phyloP scores from a whole-genome alignment of 2,888 invertebrate genomes.

The Pyrochroa serraticornis region DNA sequence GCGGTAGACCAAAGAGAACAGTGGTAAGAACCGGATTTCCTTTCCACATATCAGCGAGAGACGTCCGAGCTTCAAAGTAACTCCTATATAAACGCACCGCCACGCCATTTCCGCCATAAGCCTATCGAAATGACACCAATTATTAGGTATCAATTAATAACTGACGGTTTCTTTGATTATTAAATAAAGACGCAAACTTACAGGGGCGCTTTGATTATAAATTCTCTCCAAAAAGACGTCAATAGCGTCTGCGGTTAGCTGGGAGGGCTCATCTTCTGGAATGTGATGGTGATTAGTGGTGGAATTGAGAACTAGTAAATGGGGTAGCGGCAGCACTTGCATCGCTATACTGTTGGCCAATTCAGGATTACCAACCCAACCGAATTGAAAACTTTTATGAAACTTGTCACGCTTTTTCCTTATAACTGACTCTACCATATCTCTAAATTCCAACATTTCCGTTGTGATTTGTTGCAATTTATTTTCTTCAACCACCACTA shows the following conservation, averaged over 20 bases:
- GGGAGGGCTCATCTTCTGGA: slow-evolving; percentile 65
- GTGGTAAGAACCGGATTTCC: slow-evolving; percentile 93
- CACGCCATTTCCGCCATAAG: slow-evolving; percentile 84
- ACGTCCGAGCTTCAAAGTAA: slow-evolving; percentile 82
- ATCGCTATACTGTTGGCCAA: slow-evolving; percentile 94
- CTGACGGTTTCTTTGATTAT: background rate
- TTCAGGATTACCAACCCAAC: slow-evolving; percentile 91
- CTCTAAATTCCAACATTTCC: slow-evolving; percentile 76
- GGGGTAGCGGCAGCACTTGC: slow-evolving; percentile 81
- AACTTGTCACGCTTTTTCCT: slow-evolving; percentile 74
- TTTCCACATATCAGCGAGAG: slow-evolving; percentile 84
- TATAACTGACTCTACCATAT: slow-evolving; percentile 80
- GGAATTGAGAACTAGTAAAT: slow-evolving; percentile 89
- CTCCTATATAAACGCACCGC: slow-evolving; percentile 77
- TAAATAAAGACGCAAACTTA: slow-evolving; percentile 56
- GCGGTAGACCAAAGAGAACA: slow-evolving; percentile 91
- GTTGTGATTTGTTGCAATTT: slow-evolving; percentile 80
- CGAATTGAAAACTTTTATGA: slow-evolving; percentile 86
- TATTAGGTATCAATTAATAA: background rate
- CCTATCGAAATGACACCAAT: slow-evolving; percentile 60
- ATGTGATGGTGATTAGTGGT: slow-evolving; percentile 92
- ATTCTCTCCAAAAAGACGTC: slow-evolving; percentile 78
- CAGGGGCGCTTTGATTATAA: slow-evolving; percentile 78
- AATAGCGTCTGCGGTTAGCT: slow-evolving; percentile 65
- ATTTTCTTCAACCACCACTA: slow-evolving; percentile 88